phyloP scores from a whole-genome alignment of 2,113 vertebrate species.

The Menura novaehollandiae region DNA sequence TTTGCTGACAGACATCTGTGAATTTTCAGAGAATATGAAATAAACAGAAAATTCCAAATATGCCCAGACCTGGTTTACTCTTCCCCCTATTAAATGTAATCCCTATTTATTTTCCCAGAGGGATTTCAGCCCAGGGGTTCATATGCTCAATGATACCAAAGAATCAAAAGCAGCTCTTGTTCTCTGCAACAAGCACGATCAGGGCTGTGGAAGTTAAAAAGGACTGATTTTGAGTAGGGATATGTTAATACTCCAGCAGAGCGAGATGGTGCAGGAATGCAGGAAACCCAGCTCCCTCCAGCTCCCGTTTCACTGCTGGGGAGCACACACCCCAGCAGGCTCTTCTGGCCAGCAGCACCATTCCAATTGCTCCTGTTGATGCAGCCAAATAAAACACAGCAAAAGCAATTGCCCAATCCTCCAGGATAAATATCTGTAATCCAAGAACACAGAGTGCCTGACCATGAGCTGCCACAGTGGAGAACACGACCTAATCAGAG shows the following conservation, averaged over 20 bases:
- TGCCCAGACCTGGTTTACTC: background rate
- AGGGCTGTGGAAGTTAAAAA: background rate
- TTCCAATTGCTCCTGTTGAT: background rate
- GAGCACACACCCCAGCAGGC: background rate
- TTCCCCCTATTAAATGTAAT: background rate
- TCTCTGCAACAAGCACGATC: background rate
- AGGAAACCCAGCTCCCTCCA: background rate
- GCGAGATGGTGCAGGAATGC: background rate
- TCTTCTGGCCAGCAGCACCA: background rate
- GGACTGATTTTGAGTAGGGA: background rate
- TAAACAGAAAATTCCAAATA: background rate
- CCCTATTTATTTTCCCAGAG: background rate
- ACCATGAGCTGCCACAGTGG: background rate
- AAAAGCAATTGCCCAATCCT: background rate
- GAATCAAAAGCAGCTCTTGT: slow-evolving; percentile 6
- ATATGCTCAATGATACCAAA: background rate
- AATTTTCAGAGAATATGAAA: background rate
- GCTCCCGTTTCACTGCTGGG: background rate
- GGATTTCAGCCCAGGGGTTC: background rate
- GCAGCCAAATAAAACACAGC: background rate
- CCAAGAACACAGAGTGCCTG: background rate
- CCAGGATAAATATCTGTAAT: background rate
- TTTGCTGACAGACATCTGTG: background rate
- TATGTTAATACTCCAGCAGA: background rate
- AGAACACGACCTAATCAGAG: background rate